Evolutionary conservation across 92 coral and sea anemone genomes (phyloP).

Genomic region (Zoanthus solanderi): DNA sequence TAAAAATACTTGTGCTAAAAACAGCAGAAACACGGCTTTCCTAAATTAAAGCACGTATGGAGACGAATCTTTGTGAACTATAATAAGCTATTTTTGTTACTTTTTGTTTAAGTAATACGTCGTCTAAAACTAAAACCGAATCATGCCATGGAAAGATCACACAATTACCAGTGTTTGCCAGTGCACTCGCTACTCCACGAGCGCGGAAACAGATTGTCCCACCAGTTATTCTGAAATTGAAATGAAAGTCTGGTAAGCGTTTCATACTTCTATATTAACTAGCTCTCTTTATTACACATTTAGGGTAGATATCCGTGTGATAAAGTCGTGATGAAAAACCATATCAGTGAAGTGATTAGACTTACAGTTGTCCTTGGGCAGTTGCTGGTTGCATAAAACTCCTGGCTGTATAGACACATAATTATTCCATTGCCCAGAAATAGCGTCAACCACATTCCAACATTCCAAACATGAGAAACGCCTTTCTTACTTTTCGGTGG

Average conservation of each 20-base stretch:
- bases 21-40: too few species aligned
- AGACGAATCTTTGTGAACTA: too few species aligned
- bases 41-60: too few species aligned
- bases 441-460: slow-evolving; percentile 94
- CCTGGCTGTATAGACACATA: slow-evolving; percentile 95
- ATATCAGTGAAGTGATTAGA: background rate
- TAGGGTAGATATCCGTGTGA: too few species aligned
- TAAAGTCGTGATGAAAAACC: too few species aligned
- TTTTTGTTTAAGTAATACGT: too few species aligned
- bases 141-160: background rate
- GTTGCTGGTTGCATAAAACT: slow-evolving; percentile 91
- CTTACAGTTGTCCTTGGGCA: slow-evolving; percentile 94
- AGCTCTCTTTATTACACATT: too few species aligned
- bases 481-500: slow-evolving; percentile 74
- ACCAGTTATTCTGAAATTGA: slow-evolving; percentile 40
- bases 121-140: background rate
- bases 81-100: too few species aligned
- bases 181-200: slow-evolving; percentile 76
- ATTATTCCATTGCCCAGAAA: slow-evolving; percentile 90
- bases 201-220: slow-evolving; percentile 55
- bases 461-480: slow-evolving; percentile 88
- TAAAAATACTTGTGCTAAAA: too few species aligned
- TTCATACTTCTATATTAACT: background rate
- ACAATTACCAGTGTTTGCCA: slow-evolving; percentile 37
- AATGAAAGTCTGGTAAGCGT: background rate